A percentile compares a stretch with the other conserved stretches of the same genome.
These are phyloP conservation scores for Netelia fuscicornis DNA, from an alignment of 2,888 invertebrate species.

Conservation along the genomic window DNA sequence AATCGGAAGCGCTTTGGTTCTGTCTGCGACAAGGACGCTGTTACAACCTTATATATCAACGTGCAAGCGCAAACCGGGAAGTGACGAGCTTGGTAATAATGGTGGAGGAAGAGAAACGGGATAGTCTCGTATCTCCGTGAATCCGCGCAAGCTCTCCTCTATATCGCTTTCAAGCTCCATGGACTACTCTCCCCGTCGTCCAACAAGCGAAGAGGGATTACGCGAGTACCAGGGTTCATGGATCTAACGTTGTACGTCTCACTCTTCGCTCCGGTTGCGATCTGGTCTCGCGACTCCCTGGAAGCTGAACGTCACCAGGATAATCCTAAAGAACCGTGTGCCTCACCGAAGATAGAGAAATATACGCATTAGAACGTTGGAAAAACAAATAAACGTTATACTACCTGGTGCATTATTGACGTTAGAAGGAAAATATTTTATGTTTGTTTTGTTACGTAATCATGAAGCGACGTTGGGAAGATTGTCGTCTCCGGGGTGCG, in stretches of 20 bases:
- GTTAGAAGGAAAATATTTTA: neutral
- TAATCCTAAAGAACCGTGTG: slow-evolving; percentile 66
- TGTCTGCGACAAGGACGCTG: neutral
- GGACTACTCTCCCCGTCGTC: slow-evolving; percentile 35
- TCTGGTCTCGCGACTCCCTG: slow-evolving; percentile 25
- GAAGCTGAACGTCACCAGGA: slow-evolving; percentile 43
- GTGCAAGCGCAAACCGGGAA: neutral
- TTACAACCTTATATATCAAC: neutral
- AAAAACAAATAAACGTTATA: neutral
- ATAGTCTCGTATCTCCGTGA: slow-evolving; percentile 46
- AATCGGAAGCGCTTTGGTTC: slow-evolving; percentile 47
- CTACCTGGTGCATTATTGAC: slow-evolving; percentile 3
- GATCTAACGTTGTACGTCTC: slow-evolving; percentile 63
- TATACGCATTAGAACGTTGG: slow-evolving; percentile 25
- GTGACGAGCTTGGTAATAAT: slow-evolving; percentile 56
- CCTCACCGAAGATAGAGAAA: slow-evolving; percentile 63
- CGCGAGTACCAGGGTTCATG: slow-evolving; percentile 66
- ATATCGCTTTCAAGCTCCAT: slow-evolving; percentile 31
- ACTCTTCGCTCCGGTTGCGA: slow-evolving; percentile 47
- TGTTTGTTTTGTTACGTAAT: too few species aligned
- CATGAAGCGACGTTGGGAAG: too few species aligned
- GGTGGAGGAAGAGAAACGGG: slow-evolving; percentile 43
- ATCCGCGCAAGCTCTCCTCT: slow-evolving; percentile 23
- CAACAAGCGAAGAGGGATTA: slow-evolving; percentile 66
- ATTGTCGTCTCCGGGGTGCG: too few species aligned